Evolutionary conservation across 2,797 vertebrate species (phyloP).

Genomic region (Anomalospiza imberbis): DNA sequence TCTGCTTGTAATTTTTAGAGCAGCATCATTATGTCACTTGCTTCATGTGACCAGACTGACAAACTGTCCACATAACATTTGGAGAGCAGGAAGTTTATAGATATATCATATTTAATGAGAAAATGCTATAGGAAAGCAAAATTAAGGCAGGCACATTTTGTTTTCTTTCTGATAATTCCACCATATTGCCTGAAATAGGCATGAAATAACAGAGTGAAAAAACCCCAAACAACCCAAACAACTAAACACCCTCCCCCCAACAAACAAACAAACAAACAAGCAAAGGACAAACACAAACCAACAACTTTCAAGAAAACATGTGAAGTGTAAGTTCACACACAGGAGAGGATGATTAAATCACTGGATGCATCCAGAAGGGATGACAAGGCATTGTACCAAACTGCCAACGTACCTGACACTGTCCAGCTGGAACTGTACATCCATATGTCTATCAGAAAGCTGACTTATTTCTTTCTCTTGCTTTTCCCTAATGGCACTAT

Average conservation of each 20-base stretch:
- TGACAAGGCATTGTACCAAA: neutral
- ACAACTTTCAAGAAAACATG: neutral
- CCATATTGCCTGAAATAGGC: neutral
- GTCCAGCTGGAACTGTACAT: constrained; percentile 87
- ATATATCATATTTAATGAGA: neutral
- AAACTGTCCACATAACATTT: neutral
- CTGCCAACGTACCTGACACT: constrained; percentile 81
- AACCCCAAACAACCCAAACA: neutral
- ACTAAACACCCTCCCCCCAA: neutral
- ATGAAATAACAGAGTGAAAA: neutral
- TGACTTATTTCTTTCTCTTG: constrained; percentile 82
- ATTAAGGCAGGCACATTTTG: neutral
- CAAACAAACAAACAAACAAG: neutral
- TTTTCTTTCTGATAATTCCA: neutral
- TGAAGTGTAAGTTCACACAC: neutral
- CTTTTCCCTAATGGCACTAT: constrained; percentile 70
- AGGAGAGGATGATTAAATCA: neutral
- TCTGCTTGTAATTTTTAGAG: neutral
- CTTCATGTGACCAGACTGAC: neutral
- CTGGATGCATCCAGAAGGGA: neutral
- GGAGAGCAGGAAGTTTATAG: neutral
- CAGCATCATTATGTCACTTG: neutral
- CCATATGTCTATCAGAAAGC: constrained; percentile 84
- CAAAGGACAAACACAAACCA: neutral
- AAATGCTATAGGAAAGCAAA: neutral